A percentile compares a stretch with the other conserved stretches of the same genome.
Evolutionary conservation across 2,797 vertebrate species (phyloP).

Genomic region (Calcarius lapponicus): DNA sequence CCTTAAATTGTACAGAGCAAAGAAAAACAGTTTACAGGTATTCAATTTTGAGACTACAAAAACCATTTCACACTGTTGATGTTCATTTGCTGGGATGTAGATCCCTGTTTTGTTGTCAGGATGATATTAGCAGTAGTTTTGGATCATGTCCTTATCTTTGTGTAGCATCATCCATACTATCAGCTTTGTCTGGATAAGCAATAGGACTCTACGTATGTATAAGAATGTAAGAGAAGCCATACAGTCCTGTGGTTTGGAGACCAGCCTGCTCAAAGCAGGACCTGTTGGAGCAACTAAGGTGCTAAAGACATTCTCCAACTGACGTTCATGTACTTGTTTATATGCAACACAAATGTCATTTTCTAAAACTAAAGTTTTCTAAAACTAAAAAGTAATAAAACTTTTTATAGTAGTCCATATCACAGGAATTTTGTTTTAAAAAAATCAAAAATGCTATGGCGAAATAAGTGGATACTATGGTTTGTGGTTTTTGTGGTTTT

Average conservation of each 20-base stretch:
- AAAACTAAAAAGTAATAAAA: not conserved
- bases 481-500: rapidly evolving
- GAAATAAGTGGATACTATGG: not conserved
- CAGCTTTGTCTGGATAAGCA: not conserved
- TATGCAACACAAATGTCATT: not conserved
- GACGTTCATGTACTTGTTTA: not conserved
- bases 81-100: not conserved
- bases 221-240: not conserved
- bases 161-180: not conserved
- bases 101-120: not conserved
- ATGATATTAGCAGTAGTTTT: not conserved
- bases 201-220: rapidly evolving
- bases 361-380: not conserved
- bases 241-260: not conserved
- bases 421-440: not conserved
- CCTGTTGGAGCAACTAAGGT: not conserved
- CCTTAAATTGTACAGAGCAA: not conserved
- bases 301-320: not conserved
- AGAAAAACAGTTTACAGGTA: not conserved
- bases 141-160: not conserved
- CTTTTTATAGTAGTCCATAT: not conserved
- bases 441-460: not conserved
- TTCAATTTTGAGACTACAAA: not conserved
- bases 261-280: not conserved
- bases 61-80: not conserved